Evolutionary conservation across 2,797 vertebrate genomes (phyloP).

Genomic region (Spatula versicolor): DNA sequence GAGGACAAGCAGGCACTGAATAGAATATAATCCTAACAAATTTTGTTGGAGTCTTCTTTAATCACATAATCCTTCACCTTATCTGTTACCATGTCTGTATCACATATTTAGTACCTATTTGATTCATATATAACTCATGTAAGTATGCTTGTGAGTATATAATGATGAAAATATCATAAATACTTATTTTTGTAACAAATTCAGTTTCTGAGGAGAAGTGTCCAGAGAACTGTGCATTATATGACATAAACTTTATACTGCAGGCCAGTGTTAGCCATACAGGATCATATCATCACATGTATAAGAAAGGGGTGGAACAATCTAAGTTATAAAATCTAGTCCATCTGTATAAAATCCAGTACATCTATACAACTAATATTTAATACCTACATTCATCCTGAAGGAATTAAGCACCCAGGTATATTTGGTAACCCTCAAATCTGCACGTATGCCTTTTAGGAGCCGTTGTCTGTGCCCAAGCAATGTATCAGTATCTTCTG

Average conservation of each 20-base stretch:
- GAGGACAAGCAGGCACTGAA: not conserved
- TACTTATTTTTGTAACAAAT: not conserved
- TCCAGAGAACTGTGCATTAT: rapidly evolving
- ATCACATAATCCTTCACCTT: rapidly evolving
- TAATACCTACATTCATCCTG: not conserved
- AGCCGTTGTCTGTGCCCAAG: not conserved
- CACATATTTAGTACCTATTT: not conserved
- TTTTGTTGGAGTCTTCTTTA: not conserved
- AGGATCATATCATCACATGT: too few species aligned
- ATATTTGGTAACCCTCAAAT: not conserved
- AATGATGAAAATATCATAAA: not conserved
- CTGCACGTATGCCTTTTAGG: not conserved
- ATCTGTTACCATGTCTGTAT: not conserved
- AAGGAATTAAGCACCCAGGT: not conserved
- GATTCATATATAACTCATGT: not conserved
- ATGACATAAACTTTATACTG: rapidly evolving
- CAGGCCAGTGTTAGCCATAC: not conserved
- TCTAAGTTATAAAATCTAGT: not conserved
- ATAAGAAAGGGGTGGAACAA: not conserved
- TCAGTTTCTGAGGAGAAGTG: not conserved
- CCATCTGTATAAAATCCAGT: not conserved
- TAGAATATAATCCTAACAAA: not conserved
- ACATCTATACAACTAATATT: not conserved
- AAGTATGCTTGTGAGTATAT: not conserved
- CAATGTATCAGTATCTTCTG: not conserved